Percentiles rank a stretch among this genome's conserved stretches.
Evolutionary conservation across 2,797 vertebrate genomes (phyloP).

Genomic region (Enteromius thamalakanensis): DNA sequence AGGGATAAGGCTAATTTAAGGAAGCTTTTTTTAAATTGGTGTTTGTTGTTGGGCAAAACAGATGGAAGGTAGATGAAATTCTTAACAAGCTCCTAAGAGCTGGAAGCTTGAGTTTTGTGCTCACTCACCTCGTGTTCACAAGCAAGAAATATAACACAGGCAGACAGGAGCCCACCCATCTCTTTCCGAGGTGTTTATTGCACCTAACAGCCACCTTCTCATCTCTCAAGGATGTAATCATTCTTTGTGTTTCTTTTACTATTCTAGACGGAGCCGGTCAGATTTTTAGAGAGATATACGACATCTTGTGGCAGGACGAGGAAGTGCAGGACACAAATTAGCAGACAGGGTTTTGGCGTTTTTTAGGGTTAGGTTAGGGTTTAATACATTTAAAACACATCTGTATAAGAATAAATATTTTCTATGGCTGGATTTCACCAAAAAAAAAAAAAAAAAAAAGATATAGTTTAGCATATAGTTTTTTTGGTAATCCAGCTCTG

Average conservation of each 20-base stretch:
- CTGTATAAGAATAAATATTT: neutral
- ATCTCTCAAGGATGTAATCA: constrained; percentile 62
- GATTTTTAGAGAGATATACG: constrained; percentile 69
- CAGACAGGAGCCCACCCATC: neutral
- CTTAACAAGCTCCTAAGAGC: neutral
- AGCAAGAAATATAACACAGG: constrained; percentile 31
- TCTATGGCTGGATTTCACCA: neutral
- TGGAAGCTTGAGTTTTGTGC: constrained; percentile 1
- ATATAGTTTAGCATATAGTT: too few relatives aligned
- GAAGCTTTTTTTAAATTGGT: neutral
- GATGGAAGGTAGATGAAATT: constrained; percentile 11
- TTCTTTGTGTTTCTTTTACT: constrained; percentile 53
- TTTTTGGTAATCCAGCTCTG: too few relatives aligned
- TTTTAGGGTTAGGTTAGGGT: too few relatives aligned
- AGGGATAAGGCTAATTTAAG: constrained; percentile 25
- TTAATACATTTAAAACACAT: neutral
- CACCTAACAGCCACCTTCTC: constrained; percentile 60
- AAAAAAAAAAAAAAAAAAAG: neutral
- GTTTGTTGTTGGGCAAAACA: constrained; percentile 24
- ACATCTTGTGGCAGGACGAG: constrained; percentile 71
- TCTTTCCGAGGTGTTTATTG: constrained; percentile 48
- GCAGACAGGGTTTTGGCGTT: neutral
- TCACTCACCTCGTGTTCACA: constrained; percentile 5
- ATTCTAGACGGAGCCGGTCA: constrained; percentile 55
- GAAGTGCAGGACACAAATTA: constrained; percentile 58